Conservation (phyloP, 2,888 invertebrate species). For the Ectobius pallidus region DNA sequence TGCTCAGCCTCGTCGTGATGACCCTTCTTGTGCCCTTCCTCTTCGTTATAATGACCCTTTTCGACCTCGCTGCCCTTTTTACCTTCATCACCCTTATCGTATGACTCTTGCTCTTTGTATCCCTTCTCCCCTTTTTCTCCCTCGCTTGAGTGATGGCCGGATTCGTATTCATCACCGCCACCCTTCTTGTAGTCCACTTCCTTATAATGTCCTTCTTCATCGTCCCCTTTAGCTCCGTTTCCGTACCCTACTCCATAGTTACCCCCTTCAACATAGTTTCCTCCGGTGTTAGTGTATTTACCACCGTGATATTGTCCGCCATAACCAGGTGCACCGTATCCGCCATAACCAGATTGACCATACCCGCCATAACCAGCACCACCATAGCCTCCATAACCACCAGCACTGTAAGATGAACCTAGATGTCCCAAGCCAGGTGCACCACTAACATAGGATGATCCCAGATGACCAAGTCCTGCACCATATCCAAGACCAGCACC, state of each 20-base stretch:
- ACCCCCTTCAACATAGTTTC: conserved; percentile 21
- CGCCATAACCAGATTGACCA: neutral
- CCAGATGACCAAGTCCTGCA: neutral
- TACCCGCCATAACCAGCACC: conserved; percentile 7
- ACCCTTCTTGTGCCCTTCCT: conserved; percentile 61
- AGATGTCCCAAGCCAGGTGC: neutral
- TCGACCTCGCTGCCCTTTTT: conserved; percentile 61
- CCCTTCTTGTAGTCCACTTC: conserved; percentile 60
- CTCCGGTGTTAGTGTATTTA: conserved; percentile 17
- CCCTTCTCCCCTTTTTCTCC: conserved; percentile 74
- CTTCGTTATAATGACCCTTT: conserved; percentile 61
- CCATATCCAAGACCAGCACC: neutral
- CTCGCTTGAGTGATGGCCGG: conserved; percentile 67
- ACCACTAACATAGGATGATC: neutral
- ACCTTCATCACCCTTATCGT: conserved; percentile 63
- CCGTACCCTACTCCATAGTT: conserved; percentile 9
- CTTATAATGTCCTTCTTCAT: conserved; percentile 49
- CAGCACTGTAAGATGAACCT: neutral
- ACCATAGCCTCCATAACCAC: neutral
- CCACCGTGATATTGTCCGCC: conserved; percentile 31
- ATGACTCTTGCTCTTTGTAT: conserved; percentile 58
- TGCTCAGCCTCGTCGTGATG: conserved; percentile 62
- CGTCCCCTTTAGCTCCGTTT: conserved; percentile 1
- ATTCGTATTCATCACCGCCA: conserved; percentile 69
- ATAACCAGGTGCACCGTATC: conserved; percentile 1